Conservation (phyloP, 1,140 invertebrate species). For the Macrocentrus cingulum region DNA sequence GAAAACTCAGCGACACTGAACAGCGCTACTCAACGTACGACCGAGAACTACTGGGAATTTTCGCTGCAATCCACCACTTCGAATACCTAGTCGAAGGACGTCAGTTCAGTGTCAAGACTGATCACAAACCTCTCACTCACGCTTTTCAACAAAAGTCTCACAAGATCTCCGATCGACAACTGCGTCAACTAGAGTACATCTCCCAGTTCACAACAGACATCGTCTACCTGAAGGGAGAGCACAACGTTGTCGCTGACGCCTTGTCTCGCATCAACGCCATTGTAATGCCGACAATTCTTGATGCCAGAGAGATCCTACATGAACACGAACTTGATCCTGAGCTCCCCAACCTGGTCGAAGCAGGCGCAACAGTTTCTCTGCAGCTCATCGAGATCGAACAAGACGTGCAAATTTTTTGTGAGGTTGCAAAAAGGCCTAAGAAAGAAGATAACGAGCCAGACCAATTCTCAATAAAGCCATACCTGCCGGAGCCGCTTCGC, state of each 20-base stretch:
- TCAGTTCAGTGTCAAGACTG: not conserved
- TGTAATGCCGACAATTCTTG: not conserved
- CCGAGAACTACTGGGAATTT: not conserved
- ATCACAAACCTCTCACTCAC: not conserved
- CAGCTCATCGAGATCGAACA: too few species aligned
- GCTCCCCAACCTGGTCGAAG: too few species aligned
- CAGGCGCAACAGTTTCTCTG: too few species aligned
- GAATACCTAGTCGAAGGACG: not conserved
- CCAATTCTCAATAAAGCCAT: too few species aligned
- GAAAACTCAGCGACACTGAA: too few species aligned
- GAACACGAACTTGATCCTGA: not conserved
- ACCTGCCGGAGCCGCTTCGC: too few species aligned
- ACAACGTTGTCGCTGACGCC: not conserved
- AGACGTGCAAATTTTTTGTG: too few species aligned
- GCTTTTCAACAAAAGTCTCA: not conserved
- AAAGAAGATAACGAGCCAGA: too few species aligned
- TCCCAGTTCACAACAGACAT: not conserved
- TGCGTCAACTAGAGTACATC: too few species aligned
- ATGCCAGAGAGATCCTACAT: not conserved
- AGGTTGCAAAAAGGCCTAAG: too few species aligned
- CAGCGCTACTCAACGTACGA: slow-evolving; percentile 25
- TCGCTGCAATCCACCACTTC: not conserved
- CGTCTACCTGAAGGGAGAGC: not conserved
- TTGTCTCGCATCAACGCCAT: slow-evolving; percentile 2
- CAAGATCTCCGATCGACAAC: not conserved